Evolutionary conservation across 2,113 vertebrate species (phyloP).

Genomic region (Sterna hirundo): DNA sequence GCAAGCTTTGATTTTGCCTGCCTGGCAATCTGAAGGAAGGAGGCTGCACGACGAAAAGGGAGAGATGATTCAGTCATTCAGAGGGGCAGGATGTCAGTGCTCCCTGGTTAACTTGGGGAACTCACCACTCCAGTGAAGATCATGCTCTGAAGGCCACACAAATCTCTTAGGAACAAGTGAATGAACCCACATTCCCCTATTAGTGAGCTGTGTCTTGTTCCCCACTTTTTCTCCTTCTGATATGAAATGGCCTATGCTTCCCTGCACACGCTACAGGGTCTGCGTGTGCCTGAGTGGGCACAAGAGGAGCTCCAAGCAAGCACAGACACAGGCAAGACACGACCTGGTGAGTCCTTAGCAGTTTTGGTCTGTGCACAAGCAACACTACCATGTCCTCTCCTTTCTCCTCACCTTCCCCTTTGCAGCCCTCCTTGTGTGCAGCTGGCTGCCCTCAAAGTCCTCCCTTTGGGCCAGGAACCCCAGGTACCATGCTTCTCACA

Average conservation of each 20-base stretch:
- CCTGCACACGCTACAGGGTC: neutral
- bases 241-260: neutral
- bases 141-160: neutral
- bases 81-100: neutral
- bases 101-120: neutral
- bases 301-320: neutral
- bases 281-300: neutral
- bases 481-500: neutral
- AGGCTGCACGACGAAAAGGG: neutral
- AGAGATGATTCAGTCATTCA: neutral
- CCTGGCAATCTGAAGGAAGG: neutral
- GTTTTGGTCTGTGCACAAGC: neutral
- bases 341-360: neutral
- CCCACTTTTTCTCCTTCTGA: neutral
- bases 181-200: neutral
- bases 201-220: neutral
- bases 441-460: neutral
- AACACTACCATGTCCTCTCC: neutral
- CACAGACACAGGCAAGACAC: neutral
- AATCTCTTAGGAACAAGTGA: neutral
- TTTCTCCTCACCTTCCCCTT: neutral
- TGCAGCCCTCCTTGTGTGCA: neutral
- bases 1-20: conserved; percentile 24
- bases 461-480: neutral
- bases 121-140: neutral